Evolutionary conservation across 2,888 invertebrate genomes (phyloP).

Genomic region (Baronia brevicornis): DNA sequence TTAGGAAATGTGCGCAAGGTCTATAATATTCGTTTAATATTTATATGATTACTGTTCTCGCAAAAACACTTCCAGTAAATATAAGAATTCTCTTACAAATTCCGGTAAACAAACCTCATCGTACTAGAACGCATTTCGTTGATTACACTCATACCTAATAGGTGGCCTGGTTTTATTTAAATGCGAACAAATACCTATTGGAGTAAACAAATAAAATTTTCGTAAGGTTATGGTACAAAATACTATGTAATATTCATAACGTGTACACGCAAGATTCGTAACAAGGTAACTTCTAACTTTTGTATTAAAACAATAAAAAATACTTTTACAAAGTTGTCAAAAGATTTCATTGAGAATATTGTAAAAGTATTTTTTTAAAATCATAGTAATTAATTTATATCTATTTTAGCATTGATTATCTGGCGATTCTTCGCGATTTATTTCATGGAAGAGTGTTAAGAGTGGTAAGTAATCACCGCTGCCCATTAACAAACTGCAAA

Average conservation of each 20-base stretch:
- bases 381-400: no score
- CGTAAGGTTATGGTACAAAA: conserved; percentile 22
- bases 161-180: conserved; percentile 13
- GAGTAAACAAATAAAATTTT: conserved; percentile 25
- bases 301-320: no score
- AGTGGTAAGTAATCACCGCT: no score
- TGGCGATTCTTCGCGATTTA: no score
- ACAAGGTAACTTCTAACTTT: no score
- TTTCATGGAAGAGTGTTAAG: no score
- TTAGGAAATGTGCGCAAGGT: conserved; percentile 58
- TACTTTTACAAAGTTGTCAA: no score
- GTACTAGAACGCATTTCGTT: conserved; percentile 33
- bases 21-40: conserved; percentile 61
- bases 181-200: conserved; percentile 18
- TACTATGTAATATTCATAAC: conserved; percentile 14
- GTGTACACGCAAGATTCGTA: no score
- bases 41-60: conserved; percentile 49
- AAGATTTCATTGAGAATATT: no score
- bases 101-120: conserved; percentile 33
- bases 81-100: conserved; percentile 39
- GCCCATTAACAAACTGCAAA: no score
- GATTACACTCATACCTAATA: conserved; percentile 27
- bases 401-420: no score
- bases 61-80: conserved; percentile 42
- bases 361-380: no score